A percentile compares a stretch with the other conserved stretches of the same genome.
These are phyloP conservation scores for Pammene fasciana DNA, from an alignment of 2,888 invertebrate species.

Conservation along the genomic window DNA sequence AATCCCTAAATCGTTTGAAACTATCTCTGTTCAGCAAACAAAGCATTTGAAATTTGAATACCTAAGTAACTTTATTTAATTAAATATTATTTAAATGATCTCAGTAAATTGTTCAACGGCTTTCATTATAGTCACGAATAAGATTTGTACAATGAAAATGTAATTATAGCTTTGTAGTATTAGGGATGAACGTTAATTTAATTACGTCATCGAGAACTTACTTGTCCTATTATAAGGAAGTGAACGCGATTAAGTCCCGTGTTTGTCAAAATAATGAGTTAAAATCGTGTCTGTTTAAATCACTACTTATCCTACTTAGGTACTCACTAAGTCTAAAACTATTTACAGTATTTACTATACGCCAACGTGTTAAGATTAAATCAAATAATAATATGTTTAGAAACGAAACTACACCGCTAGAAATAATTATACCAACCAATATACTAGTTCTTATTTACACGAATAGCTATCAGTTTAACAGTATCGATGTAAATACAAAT, in stretches of 20 bases:
- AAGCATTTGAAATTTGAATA: slow-evolving; percentile 36
- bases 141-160: slow-evolving; percentile 36
- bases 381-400: too few relatives aligned
- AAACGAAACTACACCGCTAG: too few relatives aligned
- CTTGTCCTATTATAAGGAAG: too few relatives aligned
- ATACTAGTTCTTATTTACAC: too few relatives aligned
- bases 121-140: slow-evolving; percentile 31
- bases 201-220: neutral
- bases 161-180: slow-evolving; percentile 25
- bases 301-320: too few relatives aligned
- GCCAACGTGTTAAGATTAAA: neutral
- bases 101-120: slow-evolving; percentile 25
- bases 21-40: slow-evolving; percentile 38
- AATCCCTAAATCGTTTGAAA: slow-evolving; percentile 34
- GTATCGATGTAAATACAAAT: too few relatives aligned
- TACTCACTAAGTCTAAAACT: neutral
- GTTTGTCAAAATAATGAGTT: too few relatives aligned
- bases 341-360: neutral
- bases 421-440: too few relatives aligned
- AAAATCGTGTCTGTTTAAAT: too few relatives aligned
- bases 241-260: too few relatives aligned
- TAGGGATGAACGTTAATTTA: neutral
- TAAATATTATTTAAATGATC: slow-evolving; percentile 38
- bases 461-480: too few relatives aligned
- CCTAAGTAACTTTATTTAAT: slow-evolving; percentile 36